phyloP scores from a whole-genome alignment of 2,888 invertebrate species.

The Apamea anceps region DNA sequence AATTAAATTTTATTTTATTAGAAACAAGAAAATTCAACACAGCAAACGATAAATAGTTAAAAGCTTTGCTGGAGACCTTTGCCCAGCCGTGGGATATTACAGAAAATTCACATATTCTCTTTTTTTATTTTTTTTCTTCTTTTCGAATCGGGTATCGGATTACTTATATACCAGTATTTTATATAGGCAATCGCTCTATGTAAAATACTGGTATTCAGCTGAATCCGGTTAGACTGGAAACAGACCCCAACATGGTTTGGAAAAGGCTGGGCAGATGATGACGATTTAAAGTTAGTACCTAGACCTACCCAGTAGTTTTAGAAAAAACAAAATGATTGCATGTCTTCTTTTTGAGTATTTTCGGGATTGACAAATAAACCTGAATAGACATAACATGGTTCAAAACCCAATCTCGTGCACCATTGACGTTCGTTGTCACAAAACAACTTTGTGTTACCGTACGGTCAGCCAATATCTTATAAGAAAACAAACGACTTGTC shows the following conservation, averaged over 20 bases:
- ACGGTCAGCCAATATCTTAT: not conserved
- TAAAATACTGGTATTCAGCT: too few relatives aligned
- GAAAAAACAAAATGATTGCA: not conserved
- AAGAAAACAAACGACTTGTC: slow-evolving; percentile 42
- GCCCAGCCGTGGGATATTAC: not conserved
- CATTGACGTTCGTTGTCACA: not conserved
- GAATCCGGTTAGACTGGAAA: too few relatives aligned
- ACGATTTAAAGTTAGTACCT: too few relatives aligned
- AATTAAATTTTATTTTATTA: too few relatives aligned
- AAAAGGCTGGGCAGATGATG: too few relatives aligned
- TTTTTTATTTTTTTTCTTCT: not conserved
- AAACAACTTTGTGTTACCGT: not conserved
- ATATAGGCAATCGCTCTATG: too few relatives aligned
- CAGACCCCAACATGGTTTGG: too few relatives aligned
- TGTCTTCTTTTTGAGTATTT: not conserved
- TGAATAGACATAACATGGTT: too few relatives aligned
- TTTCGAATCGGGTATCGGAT: not conserved
- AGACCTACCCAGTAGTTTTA: not conserved
- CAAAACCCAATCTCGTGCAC: not conserved
- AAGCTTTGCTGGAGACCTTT: not conserved
- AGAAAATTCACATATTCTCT: not conserved
- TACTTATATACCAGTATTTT: too few relatives aligned
- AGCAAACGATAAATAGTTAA: not conserved
- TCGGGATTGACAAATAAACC: not conserved
- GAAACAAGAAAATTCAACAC: not conserved